These are phyloP conservation scores for Patella depressa DNA, from an alignment of 2,888 invertebrate genomes.

Conservation along the genomic window DNA sequence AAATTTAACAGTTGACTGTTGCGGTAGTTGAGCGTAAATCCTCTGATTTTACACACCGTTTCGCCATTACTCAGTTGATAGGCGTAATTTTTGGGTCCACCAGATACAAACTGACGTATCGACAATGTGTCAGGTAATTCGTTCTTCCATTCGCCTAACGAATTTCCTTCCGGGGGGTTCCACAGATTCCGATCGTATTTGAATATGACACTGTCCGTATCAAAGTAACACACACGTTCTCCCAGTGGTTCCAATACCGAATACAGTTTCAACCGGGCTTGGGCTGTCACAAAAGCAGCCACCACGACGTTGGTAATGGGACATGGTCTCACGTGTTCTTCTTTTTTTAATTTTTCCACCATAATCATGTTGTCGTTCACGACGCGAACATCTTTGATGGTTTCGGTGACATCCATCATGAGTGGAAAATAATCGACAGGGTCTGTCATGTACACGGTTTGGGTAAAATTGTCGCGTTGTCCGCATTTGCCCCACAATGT, in stretches of 20 bases:
- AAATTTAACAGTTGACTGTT: neutral
- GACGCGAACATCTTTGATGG: neutral
- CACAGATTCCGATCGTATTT: neutral
- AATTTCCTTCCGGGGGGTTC: neutral
- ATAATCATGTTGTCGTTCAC: neutral
- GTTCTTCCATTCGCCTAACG: neutral
- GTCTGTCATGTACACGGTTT: neutral
- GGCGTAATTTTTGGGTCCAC: neutral
- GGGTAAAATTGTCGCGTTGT: neutral
- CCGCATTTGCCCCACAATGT: neutral
- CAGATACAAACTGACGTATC: neutral
- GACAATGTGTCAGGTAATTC: neutral
- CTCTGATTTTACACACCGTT: neutral
- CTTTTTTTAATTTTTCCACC: neutral
- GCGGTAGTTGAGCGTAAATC: neutral
- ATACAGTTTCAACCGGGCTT: neutral
- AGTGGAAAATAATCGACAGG: neutral
- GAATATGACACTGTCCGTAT: neutral
- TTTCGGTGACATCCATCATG: neutral
- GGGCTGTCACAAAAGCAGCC: neutral
- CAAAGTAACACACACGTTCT: neutral
- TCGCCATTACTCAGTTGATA: constrained; percentile 2
- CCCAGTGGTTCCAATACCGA: neutral
- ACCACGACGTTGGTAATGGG: neutral
- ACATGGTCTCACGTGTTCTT: neutral